Conservation (phyloP, 2,797 vertebrate genomes). For the Halcyon badia region DNA sequence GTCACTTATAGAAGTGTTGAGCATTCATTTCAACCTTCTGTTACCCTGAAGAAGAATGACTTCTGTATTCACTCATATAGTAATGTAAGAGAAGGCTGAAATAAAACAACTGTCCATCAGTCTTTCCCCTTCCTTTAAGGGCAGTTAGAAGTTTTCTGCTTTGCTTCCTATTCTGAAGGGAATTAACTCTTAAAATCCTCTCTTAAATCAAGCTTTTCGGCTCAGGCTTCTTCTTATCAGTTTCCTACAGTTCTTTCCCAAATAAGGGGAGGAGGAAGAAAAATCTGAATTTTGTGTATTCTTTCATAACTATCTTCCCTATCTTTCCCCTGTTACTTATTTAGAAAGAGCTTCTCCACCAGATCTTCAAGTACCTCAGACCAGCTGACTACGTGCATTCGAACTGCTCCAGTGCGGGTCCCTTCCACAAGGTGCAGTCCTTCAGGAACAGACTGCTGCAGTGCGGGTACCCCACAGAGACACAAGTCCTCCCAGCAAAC, state of each 20-base stretch:
- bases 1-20: neutral
- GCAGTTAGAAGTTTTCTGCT: neutral
- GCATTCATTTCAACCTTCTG: neutral
- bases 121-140: neutral
- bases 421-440: accelerated
- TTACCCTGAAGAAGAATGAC: neutral
- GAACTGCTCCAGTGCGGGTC: neutral
- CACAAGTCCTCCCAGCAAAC: neutral
- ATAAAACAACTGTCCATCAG: neutral
- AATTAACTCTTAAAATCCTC: neutral
- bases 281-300: neutral
- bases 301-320: neutral
- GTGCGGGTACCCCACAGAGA: neutral
- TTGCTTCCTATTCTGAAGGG: neutral
- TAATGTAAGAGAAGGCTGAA: neutral
- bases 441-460: neutral
- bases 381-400: neutral
- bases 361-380: neutral
- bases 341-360: neutral
- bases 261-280: neutral
- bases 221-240: neutral
- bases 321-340: neutral
- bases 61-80: neutral
- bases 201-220: neutral
- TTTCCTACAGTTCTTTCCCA: neutral